Conservation (phyloP, 2,888 invertebrate genomes). For the Lucinisca nassula region DNA sequence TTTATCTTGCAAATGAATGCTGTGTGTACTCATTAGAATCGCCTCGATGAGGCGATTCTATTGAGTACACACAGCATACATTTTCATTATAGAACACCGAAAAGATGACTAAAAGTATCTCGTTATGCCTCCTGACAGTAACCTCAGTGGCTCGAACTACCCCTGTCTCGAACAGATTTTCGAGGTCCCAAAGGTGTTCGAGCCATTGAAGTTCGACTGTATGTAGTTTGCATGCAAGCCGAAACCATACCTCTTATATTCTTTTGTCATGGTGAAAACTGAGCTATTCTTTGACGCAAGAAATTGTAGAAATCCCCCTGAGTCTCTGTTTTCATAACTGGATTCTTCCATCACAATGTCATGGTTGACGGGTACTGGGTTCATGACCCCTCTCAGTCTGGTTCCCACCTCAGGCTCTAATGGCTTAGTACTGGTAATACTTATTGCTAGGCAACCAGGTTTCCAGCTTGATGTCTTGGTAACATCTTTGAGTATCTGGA, state of each 20-base stretch:
- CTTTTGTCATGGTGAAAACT: constrained; percentile 73
- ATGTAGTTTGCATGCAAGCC: too few relatives aligned
- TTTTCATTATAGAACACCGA: too few relatives aligned
- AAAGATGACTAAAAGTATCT: too few relatives aligned
- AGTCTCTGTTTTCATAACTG: constrained; percentile 36
- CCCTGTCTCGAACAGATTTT: too few relatives aligned
- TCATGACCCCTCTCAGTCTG: constrained; percentile 38
- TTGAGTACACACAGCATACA: too few relatives aligned
- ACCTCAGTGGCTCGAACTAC: too few relatives aligned
- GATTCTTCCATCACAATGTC: constrained; percentile 77
- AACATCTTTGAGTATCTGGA: constrained; percentile 79
- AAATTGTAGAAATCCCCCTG: constrained; percentile 35
- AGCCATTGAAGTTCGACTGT: too few relatives aligned
- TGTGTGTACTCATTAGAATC: too few relatives aligned
- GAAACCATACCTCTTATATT: constrained; percentile 76
- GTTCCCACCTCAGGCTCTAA: constrained; percentile 40
- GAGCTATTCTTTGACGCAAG: constrained; percentile 38
- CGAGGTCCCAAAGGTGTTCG: too few relatives aligned
- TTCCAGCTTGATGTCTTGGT: constrained; percentile 81
- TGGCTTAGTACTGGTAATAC: constrained; percentile 59
- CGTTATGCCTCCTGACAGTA: too few relatives aligned
- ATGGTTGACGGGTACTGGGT: constrained; percentile 71
- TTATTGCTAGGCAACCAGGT: constrained; percentile 76
- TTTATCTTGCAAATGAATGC: too few relatives aligned
- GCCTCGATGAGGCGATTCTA: too few relatives aligned